These are phyloP conservation scores for Machimus atricapillus DNA, from an alignment of 2,888 invertebrate species.

Conservation along the genomic window DNA sequence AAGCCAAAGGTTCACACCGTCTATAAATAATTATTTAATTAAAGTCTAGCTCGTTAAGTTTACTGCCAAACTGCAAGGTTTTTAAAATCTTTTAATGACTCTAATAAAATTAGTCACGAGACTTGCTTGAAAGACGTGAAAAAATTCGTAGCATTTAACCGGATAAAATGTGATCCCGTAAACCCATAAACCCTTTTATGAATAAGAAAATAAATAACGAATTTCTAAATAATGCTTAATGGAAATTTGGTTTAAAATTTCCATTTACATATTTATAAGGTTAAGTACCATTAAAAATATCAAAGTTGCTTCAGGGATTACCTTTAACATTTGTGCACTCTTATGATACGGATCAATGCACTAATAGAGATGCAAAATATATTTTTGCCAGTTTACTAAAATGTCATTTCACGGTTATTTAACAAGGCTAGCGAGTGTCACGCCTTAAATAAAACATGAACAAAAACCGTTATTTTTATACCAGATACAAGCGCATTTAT, in stretches of 20 bases:
- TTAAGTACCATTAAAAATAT: not conserved
- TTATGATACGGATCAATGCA: no score
- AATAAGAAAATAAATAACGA: not conserved
- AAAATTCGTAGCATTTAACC: not conserved
- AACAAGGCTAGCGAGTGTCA: not conserved
- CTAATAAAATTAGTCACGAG: not conserved
- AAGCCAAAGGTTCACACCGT: not conserved
- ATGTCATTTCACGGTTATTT: not conserved
- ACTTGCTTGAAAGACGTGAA: not conserved
- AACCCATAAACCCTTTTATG: not conserved
- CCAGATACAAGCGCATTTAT: not conserved
- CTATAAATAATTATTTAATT: not conserved
- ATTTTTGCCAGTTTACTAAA: not conserved
- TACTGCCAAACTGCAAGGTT: not conserved
- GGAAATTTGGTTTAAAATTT: not conserved
- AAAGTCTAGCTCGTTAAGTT: not conserved
- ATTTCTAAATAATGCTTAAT: no score
- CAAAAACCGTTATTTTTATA: not conserved
- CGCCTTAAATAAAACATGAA: not conserved
- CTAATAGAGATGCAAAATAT: not conserved
- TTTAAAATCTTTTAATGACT: not conserved
- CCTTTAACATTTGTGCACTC: not conserved
- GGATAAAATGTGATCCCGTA: not conserved
- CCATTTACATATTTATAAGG: no score
- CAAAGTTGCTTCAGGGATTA: no score